A percentile compares a stretch with the other conserved stretches of the same genome.
Conservation (phyloP, 53 echinoderm and acorn worm genomes). For the Luidia sarsii region DNA sequence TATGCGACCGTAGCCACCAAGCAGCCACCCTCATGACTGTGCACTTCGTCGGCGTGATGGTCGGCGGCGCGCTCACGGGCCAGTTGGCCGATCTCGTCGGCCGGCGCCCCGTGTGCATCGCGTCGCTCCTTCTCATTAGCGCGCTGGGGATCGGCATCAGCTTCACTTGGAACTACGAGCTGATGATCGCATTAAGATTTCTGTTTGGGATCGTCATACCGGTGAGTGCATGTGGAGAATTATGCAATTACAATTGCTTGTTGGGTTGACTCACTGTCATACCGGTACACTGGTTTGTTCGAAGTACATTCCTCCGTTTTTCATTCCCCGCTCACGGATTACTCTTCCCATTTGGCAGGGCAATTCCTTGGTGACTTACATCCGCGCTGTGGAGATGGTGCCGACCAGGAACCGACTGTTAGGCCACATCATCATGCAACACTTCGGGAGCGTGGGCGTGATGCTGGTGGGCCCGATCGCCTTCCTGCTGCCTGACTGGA, state of each 20-base stretch:
- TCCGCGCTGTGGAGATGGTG: conserved; percentile 6
- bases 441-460: conserved; percentile 5
- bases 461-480: not conserved
- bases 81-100: not conserved
- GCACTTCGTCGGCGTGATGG: not conserved
- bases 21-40: not conserved
- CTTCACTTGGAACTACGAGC: conserved; percentile 8
- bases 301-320: too few species aligned
- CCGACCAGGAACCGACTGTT: conserved; percentile 14
- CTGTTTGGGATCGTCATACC: not conserved
- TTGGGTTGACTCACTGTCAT: too few species aligned
- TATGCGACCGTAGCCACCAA: not conserved
- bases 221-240: too few species aligned
- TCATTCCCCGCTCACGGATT: too few species aligned
- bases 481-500: conserved; percentile 22
- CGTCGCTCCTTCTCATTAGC: not conserved
- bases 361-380: not conserved
- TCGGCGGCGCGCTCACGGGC: not conserved
- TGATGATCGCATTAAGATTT: not conserved
- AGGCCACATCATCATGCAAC: not conserved
- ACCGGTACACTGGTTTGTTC: too few species aligned
- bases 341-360: not conserved
- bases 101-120: not conserved
- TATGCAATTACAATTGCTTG: too few species aligned
- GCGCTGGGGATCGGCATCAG: not conserved